Percentiles rank a stretch among this genome's conserved stretches.
Conservation (phyloP, 2,113 vertebrate species). For the Peromyscus californicus region DNA sequence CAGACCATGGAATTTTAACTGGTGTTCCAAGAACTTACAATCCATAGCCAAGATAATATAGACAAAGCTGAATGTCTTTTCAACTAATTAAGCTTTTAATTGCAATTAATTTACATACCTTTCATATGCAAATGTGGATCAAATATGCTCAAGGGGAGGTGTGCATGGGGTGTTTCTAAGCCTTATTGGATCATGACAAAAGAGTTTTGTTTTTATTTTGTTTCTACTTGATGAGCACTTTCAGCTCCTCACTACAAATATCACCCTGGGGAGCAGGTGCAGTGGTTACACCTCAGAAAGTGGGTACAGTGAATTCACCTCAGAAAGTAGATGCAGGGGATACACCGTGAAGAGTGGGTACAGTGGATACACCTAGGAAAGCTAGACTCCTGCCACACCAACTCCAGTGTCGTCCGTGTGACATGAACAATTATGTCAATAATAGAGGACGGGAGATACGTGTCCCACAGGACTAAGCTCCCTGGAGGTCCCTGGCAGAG, state of each 20-base stretch:
- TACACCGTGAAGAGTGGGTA: neutral
- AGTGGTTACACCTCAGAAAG: neutral
- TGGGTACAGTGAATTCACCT: neutral
- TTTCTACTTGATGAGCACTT: neutral
- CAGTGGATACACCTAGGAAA: neutral
- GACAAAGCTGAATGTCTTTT: constrained; percentile 37
- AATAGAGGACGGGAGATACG: no score
- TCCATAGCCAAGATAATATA: constrained; percentile 22
- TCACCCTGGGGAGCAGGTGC: neutral
- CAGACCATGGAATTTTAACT: neutral
- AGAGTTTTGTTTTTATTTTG: neutral
- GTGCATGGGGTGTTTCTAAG: neutral
- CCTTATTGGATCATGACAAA: neutral
- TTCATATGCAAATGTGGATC: constrained; percentile 26
- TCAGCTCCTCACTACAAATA: neutral
- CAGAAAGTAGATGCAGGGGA: neutral
- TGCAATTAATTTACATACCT: constrained; percentile 31
- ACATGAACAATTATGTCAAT: no score
- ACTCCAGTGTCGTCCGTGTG: no score
- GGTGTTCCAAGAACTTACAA: neutral
- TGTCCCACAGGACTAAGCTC: no score
- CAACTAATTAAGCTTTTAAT: constrained; percentile 49
- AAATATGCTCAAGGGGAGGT: neutral
- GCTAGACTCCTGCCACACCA: neutral
- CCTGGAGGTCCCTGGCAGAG: no score